phyloP scores from a whole-genome alignment of 1,140 invertebrate species.

The Anagrus nilaparvatae region DNA sequence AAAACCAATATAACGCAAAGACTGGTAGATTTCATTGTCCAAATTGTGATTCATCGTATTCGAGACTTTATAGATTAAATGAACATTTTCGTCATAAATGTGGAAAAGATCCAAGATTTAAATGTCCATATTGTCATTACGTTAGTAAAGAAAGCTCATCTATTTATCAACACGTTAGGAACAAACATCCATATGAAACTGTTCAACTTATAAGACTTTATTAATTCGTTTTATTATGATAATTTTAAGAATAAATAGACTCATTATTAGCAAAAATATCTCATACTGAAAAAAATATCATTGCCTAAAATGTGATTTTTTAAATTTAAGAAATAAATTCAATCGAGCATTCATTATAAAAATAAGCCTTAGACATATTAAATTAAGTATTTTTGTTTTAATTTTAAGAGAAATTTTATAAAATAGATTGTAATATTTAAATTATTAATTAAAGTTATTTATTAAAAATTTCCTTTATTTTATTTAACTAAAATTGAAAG shows the following conservation, averaged over 20 bases:
- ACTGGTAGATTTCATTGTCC: conserved; percentile 37
- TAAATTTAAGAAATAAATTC: too few species aligned
- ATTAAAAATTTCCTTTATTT: too few species aligned
- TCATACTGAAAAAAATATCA: too few species aligned
- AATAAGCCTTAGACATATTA: too few species aligned
- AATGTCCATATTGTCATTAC: conserved; percentile 45
- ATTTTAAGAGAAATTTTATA: too few species aligned
- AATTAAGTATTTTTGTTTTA: too few species aligned
- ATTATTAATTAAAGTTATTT: too few species aligned
- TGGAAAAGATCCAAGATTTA: conserved; percentile 51
- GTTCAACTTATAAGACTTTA: conserved; percentile 28
- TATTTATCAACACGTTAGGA: conserved; percentile 35
- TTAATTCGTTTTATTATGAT: conserved; percentile 8
- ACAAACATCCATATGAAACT: conserved; percentile 26
- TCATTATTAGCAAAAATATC: too few species aligned
- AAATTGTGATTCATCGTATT: conserved; percentile 35
- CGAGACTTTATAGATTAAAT: conserved; percentile 33
- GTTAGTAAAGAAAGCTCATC: conserved; percentile 33
- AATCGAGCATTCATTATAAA: too few species aligned
- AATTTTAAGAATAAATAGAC: conserved; percentile 15
- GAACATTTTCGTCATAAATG: conserved; percentile 33
- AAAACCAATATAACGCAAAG: not conserved
- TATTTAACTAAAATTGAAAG: too few species aligned
- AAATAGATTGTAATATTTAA: too few species aligned
- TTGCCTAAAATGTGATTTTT: too few species aligned